A percentile compares a stretch with the other conserved stretches of the same genome.
These are phyloP conservation scores for Orthosia incerta DNA, from an alignment of 2,888 invertebrate genomes.

Conservation along the genomic window DNA sequence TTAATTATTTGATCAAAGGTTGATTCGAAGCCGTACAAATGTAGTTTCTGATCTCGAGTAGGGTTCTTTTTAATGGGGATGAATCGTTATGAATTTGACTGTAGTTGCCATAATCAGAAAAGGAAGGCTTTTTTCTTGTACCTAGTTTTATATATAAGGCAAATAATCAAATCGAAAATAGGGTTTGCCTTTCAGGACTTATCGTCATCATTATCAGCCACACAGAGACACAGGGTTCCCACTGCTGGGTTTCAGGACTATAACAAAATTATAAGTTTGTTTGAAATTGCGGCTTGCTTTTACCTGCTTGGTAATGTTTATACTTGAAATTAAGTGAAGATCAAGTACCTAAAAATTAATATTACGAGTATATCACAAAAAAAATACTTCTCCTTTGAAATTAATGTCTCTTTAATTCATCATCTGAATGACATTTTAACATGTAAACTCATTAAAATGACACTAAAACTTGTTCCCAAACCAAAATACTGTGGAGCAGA, in stretches of 20 bases:
- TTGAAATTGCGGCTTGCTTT: too few relatives aligned
- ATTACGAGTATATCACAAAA: neutral
- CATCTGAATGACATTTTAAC: neutral
- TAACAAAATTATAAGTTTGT: too few relatives aligned
- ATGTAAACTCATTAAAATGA: slow-evolving; percentile 5
- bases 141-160: neutral
- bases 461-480: neutral
- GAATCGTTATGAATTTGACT: neutral
- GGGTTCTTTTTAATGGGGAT: neutral
- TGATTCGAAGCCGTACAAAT: neutral
- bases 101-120: neutral
- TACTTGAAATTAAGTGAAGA: too few relatives aligned
- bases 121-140: neutral
- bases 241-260: too few relatives aligned
- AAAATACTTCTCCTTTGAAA: neutral
- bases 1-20: neutral
- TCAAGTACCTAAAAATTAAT: too few relatives aligned
- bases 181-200: too few relatives aligned
- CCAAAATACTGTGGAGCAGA: neutral
- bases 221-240: too few relatives aligned
- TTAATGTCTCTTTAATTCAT: neutral
- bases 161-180: neutral
- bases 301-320: too few relatives aligned
- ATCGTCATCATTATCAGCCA: too few relatives aligned
- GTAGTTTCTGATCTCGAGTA: neutral